Evolutionary conservation across 2,888 invertebrate genomes (phyloP), one percentile per base, ranked within the genome.

Genomic region (Euplexia lucipara): DNA sequence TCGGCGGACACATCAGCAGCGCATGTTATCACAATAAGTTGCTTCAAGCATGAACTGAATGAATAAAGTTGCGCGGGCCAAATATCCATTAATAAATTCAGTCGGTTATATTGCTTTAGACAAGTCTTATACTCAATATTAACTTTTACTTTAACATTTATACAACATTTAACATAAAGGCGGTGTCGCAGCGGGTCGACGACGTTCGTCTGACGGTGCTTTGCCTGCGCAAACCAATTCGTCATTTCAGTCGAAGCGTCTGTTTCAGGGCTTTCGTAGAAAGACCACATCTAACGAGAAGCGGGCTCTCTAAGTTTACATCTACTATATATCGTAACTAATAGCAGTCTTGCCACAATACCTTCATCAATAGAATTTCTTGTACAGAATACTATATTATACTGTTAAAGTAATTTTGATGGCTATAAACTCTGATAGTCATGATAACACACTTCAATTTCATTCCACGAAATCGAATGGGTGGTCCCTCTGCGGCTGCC

Each of bases 321-420:
- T 70, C 49, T 73, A 69, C 51, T 60, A 67, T 57, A 67, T 53
- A 60, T 66, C 37, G 60, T 77, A 77, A 68, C 70, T 66, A 69
- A 66, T 75, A 63, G 79, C 81, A 81, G 79, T 79, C 80, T 81
- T 81, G 70, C 76, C 51, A 74, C 35, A 74, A 76, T 75, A 75
- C 71, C 70, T 67, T 74, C 57, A 62, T 63, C 26, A 71, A 64
- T 44, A 65, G 44, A 51, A 51, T 22, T 60, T 67, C 58, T 63
- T 76, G 56, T 78, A 68, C 65, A 70, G 67, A 64, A 49, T 64
- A 48, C 54, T 74, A 64, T 60, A 54, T 42, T 41, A 72, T 70
- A 66, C 70, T 60, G 62, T 73, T n/a, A 64, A 56, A 42, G 48
- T 61, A n/a, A 48, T 49, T 64, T 51, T 53, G 74, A 54, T 69